Evolutionary conservation across 2,113 vertebrate species (phyloP).

Genomic region (Pandion haliaetus): DNA sequence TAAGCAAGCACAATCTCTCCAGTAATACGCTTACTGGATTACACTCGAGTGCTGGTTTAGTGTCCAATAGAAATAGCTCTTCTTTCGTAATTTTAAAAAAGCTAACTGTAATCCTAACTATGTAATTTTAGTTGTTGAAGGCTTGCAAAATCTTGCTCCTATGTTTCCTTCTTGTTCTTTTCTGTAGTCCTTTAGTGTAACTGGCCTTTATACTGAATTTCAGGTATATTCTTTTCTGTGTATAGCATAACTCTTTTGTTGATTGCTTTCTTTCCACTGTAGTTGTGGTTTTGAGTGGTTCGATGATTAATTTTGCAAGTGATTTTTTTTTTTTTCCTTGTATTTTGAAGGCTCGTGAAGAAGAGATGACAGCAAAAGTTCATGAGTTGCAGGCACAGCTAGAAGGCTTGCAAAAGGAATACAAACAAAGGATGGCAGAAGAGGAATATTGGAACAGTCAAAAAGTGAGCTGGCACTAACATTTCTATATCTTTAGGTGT

Average conservation of each 20-base stretch:
- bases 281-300: background rate
- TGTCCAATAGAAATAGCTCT: background rate
- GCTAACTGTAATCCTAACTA: background rate
- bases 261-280: background rate
- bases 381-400: slow-evolving; percentile 86
- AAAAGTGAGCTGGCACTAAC: slow-evolving; percentile 70
- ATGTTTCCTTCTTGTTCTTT: background rate
- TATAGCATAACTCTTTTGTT: background rate
- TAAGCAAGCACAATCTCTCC: background rate
- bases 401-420: slow-evolving; percentile 77
- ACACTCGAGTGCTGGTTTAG: accelerated
- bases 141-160: background rate
- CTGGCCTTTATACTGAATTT: background rate
- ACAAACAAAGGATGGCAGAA: slow-evolving; percentile 33
- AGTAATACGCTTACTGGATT: background rate
- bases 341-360: slow-evolving; percentile 84
- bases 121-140: background rate
- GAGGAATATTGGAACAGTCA: slow-evolving; percentile 56
- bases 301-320: background rate
- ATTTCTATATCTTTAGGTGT: background rate
- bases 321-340: background rate
- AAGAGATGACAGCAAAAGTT: slow-evolving; percentile 92
- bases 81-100: background rate
- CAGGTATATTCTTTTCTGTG: background rate
- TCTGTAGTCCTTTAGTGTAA: background rate